Conservation (phyloP, 1,140 invertebrate genomes). For the Euwallacea similis region DNA sequence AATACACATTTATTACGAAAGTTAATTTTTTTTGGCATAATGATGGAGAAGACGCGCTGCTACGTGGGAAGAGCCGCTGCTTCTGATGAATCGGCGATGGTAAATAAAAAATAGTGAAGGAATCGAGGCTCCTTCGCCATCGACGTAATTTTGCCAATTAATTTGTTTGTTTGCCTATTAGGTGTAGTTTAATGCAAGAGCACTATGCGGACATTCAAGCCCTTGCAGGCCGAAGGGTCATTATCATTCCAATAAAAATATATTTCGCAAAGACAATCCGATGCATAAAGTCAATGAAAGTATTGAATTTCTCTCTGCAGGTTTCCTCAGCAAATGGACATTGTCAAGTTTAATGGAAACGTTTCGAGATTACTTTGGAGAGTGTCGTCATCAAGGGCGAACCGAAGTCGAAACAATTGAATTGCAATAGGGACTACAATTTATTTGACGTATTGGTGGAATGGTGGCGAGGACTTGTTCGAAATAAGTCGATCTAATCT, state of each 20-base stretch:
- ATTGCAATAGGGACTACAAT: slow-evolving; percentile 17
- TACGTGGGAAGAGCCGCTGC: background rate
- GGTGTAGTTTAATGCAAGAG: too few species aligned
- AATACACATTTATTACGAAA: background rate
- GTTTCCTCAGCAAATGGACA: background rate
- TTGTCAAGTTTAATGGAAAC: too few species aligned
- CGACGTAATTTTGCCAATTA: too few species aligned
- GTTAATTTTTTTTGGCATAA: background rate
- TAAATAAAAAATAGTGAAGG: too few species aligned
- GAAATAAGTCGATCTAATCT: slow-evolving; percentile 15
- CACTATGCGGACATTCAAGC: background rate
- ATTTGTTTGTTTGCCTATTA: too few species aligned
- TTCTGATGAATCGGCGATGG: too few species aligned
- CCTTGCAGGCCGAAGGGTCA: background rate
- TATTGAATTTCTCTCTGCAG: background rate
- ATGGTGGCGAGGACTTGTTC: background rate
- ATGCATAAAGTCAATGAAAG: background rate
- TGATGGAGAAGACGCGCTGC: background rate
- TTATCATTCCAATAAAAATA: background rate
- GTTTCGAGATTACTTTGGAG: background rate
- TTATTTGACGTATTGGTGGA: slow-evolving; percentile 22
- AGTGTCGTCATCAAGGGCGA: background rate
- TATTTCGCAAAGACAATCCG: background rate
- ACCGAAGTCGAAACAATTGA: slow-evolving; percentile 10
- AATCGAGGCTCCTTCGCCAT: too few species aligned